Evolutionary conservation across 1,140 invertebrate species (phyloP).

Genomic region (Gerris buenoi): DNA sequence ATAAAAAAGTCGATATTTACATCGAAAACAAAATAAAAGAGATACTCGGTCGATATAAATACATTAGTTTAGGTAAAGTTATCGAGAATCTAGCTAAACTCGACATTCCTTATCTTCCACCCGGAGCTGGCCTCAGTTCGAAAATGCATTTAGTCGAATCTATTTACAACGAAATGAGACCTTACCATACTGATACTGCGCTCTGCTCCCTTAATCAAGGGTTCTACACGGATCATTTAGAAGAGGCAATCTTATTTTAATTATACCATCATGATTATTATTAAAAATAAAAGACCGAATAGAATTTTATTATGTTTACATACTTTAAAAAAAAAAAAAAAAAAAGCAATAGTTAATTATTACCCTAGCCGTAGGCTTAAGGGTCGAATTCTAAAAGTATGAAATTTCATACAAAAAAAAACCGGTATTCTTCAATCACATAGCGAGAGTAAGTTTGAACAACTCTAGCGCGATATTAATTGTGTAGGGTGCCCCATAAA

Average conservation of each 20-base stretch:
- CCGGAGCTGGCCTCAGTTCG: neutral
- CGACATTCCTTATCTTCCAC: neutral
- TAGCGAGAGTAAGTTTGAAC: no score
- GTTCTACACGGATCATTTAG: neutral
- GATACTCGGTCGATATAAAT: neutral
- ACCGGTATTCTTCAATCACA: no score
- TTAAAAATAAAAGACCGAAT: no score
- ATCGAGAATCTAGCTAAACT: neutral
- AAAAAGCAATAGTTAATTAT: no score
- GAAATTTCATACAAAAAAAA: no score
- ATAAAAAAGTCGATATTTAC: constrained; percentile 70
- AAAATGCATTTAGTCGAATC: neutral
- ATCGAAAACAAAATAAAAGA: constrained; percentile 65
- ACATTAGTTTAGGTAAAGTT: neutral
- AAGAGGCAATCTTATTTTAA: neutral
- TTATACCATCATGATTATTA: neutral
- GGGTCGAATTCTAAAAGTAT: no score
- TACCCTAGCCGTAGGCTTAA: no score
- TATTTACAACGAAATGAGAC: neutral
- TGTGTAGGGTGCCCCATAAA: no score
- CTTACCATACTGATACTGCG: neutral
- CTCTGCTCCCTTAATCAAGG: neutral
- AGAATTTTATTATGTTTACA: no score
- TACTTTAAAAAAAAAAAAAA: no score
- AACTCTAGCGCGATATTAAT: no score